Base-by-base conservation (phyloP, 2,888 invertebrate species). In the Oscheius sp. region DNA sequence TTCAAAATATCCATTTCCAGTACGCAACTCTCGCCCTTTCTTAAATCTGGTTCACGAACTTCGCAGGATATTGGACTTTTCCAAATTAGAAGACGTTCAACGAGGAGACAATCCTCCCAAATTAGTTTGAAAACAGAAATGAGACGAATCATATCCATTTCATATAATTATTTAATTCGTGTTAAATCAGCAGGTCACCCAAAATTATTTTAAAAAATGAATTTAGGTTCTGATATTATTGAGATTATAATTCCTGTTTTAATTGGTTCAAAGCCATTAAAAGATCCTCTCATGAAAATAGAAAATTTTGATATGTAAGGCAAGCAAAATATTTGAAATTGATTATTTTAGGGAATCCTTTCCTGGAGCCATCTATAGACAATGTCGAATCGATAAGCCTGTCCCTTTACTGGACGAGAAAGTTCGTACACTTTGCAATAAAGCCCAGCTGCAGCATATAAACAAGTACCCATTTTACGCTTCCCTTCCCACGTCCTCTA, bases 401-500 rank as follows among this genome's bases (percentile, higher is more conserved):
- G 64, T 75, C 5, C 68, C 74, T n/a, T 34, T 79, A 3, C 31
- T 73, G 5, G 71, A 76, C 34, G 76, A 75, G 5, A 71, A 67
- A 53, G 76, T 75, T 8, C 57, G 57, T 48, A 71, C 48, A 25
- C 68, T 77, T 12, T 79, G 81, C 61, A 76, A 73, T 64, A 78
- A 77, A 50, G 68, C 75, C 42, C 71, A 82, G 80, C 52, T 81
- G 57, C 79, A 72, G 64, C 77, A 73, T 65, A 71, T 80, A 0
- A 82, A 82, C 71, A 78, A 76, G 61, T 82, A 82, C 61, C 83
- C 83, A 17, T 78, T 80, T 65, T 82, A 72, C 53, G 69, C 79
- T 20, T 79, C 82, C 45, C 70, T 83, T 27, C 76, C 80, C 25
- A 81, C 82, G 1, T 82, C 82, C 17, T 77, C 79, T 8, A 83